phyloP scores from a whole-genome alignment of 2,888 invertebrate genomes.

The Hyppa rectilinea region DNA sequence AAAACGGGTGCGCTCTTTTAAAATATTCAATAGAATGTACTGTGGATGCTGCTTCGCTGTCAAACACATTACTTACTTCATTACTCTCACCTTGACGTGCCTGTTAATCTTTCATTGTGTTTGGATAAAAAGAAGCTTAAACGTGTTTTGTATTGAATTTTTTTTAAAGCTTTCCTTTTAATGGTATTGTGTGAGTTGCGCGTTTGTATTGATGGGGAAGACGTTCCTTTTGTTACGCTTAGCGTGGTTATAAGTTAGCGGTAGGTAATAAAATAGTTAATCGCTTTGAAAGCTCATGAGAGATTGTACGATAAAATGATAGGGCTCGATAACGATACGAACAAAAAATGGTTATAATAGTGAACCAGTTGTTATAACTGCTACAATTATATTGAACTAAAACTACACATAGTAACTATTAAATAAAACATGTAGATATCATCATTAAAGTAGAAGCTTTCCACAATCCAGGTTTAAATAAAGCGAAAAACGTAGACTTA shows the following conservation, averaged over 20 bases:
- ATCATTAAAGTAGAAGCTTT: not conserved
- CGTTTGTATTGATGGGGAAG: conserved; percentile 65
- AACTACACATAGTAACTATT: not conserved
- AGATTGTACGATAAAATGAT: conserved; percentile 34
- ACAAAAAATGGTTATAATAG: not conserved
- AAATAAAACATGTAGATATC: not conserved
- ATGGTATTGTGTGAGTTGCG: conserved; percentile 73
- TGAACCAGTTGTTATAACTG: conserved; percentile 5
- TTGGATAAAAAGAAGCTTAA: conserved; percentile 75
- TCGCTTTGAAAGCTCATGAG: conserved; percentile 55
- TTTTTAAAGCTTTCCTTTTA: conserved; percentile 68
- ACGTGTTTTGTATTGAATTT: conserved; percentile 78
- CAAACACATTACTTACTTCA: conserved; percentile 85
- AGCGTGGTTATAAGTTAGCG: conserved; percentile 48
- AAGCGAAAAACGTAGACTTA: not conserved
- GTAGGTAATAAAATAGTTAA: conserved; percentile 59
- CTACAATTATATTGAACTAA: not conserved
- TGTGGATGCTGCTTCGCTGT: conserved; percentile 75
- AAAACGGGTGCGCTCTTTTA: conserved; percentile 75
- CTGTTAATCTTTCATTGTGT: conserved; percentile 86
- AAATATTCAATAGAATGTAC: conserved; percentile 83
- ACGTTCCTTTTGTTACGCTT: conserved; percentile 57
- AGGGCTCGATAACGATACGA: conserved; percentile 12
- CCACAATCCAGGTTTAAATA: not conserved
- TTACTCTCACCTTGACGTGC: conserved; percentile 83